Base-by-base conservation (phyloP, 2,797 vertebrate species). In the Sitta carolinensis region DNA sequence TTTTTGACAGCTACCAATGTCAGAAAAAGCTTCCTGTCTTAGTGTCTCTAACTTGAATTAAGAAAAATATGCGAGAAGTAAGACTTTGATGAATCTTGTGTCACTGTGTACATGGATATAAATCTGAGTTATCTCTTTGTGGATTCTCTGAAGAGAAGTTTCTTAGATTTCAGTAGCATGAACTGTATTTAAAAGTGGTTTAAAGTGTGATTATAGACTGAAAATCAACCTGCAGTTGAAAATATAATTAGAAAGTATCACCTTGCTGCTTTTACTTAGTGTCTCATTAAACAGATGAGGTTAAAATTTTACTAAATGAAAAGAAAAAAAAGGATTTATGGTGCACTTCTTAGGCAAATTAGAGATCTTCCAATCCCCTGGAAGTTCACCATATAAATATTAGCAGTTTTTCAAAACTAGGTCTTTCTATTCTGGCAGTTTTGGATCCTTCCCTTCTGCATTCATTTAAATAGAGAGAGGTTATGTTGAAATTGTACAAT, bases 1-100 rank as follows among this genome's bases (percentile, higher is more conserved):
- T 85, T 94, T 96, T 97, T 97, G 95, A 90, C 58, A 90, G 78
- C 58, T 93, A 73, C 93, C 90, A 95, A 20, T 51, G 94, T 88
- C 63, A 87, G 82, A 86, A 94, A 97, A 97, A 93, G 69, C 91
- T 97, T 82, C 89, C 75, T 94, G 64, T 95, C 61, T 94, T 27
- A 30, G 54, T n/a, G 51, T 69, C 66, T 84, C 26, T 90, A 94
- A 89, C 96, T 97, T 95, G 95, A 50, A 58, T 95, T 96, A 61
- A 38, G 93, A 95, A 94, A 96, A 91, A 70, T 51, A 78, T 90
- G 64, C 4, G 14, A 94, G 59, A 95, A 95, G 94, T 76, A 77
- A 95, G 86, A 94, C 85, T 85, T 96, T 86, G 80, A 93, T 93
- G 61, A 83, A 82, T 96, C 84, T 96, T 90, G 68, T 95, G 80